A percentile compares a stretch with the other conserved stretches of the same genome.
Evolutionary conservation across 2,888 invertebrate genomes (phyloP).

Genomic region (Lepidochitona cinerea): DNA sequence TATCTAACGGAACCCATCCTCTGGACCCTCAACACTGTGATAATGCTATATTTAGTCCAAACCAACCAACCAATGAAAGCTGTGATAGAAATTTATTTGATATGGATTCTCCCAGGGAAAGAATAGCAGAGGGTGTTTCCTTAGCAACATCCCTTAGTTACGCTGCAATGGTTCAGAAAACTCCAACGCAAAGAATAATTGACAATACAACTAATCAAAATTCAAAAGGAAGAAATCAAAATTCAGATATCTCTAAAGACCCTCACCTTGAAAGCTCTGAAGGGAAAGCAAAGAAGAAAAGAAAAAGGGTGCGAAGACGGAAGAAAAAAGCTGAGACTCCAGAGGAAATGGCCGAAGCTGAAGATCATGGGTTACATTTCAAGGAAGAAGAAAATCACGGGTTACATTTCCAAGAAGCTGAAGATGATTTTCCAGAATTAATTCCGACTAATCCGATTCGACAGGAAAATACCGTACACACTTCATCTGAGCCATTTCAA

Average conservation of each 20-base stretch:
- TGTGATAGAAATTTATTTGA: neutral
- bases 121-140: no score
- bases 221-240: neutral
- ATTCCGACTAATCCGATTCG: no score
- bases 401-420: no score
- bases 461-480: no score
- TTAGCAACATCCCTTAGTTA: neutral
- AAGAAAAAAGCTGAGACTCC: constrained; percentile 4
- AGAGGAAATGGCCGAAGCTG: no score
- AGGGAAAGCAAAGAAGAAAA: constrained; percentile 31
- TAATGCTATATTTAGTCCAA: neutral
- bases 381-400: no score
- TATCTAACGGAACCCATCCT: constrained; percentile 47
- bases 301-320: constrained; percentile 21
- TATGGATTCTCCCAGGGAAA: no score
- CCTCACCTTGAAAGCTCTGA: neutral
- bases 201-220: neutral
- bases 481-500: no score
- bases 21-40: neutral
- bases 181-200: neutral
- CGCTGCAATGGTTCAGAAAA: neutral
- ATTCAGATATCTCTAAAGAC: neutral
- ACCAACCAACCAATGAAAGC: no score
- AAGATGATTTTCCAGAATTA: no score
- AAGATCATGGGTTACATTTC: no score